Evolutionary conservation across 2,797 vertebrate species (phyloP).

Genomic region (Hippocampus kuda): DNA sequence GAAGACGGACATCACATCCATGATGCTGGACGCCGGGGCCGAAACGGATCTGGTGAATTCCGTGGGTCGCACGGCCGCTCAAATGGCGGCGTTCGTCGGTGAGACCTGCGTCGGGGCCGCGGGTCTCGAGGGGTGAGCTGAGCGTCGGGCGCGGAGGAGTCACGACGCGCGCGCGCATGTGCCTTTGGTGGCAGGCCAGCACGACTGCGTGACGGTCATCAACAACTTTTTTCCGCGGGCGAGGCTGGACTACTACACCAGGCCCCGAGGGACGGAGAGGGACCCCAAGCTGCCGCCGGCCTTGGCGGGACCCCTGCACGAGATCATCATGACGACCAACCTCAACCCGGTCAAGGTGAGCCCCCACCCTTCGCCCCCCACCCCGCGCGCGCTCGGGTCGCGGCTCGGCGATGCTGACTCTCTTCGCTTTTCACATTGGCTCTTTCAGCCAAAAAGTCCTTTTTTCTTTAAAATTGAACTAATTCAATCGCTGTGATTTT

Average conservation of each 20-base stretch:
- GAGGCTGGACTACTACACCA: constrained; percentile 82
- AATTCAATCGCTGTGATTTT: no score
- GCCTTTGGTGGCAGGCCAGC: constrained; percentile 69
- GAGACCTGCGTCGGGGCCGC: constrained; percentile 29
- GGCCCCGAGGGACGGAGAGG: constrained; percentile 77
- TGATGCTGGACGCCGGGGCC: constrained; percentile 85
- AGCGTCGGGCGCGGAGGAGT: no score
- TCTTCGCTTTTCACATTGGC: no score
- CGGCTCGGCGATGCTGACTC: no score
- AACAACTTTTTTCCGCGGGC: constrained; percentile 88
- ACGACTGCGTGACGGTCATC: constrained; percentile 87
- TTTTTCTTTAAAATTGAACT: no score
- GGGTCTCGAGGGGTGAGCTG: no score
- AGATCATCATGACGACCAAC: constrained; percentile 87
- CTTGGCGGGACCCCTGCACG: constrained; percentile 80
- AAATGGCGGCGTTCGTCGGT: constrained; percentile 96
- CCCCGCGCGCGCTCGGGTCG: no score
- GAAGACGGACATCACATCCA: constrained; percentile 84
- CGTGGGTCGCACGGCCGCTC: constrained; percentile 86
- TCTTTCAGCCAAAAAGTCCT: no score
- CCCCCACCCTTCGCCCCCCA: no score
- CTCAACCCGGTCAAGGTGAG: constrained; percentile 87
- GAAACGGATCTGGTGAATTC: constrained; percentile 84
- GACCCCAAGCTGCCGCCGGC: constrained; percentile 79
- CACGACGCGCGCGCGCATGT: neutral